Base-by-base conservation (phyloP, 2,113 vertebrate genomes). In the Sylvicapra grimmia region DNA sequence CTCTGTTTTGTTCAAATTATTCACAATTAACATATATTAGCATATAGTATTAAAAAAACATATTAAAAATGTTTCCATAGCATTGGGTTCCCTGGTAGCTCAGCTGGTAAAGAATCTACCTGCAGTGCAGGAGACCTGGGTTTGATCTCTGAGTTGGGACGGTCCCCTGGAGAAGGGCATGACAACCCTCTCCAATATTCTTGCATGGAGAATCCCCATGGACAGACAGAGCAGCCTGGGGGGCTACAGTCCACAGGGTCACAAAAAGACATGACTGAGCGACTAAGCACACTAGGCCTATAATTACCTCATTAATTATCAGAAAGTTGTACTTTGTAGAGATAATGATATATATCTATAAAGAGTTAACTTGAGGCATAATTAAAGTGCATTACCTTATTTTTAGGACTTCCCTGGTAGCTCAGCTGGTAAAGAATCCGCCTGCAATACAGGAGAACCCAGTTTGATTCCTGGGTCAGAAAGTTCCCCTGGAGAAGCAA, bases 281-380 rank as follows among this genome's bases (percentile, higher is more conserved):
- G 1, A 72, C 65, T 72, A 36, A 72, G 65, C 65, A 72, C 19
- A 72, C 19, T 36, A 91, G 86, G 85, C 59, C 23, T 79, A 79
- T 94, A 97, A 97, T 94, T 97, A 65, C 58, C 53, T 92, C 86
- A 77, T 96, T 90, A 89, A 33, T 89, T 95, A 97, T 97, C 36
- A 83, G 65, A 68, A 90, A 56, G 23, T 86, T 79, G 3, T 31
- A 86, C 25, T 88, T 94, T 86, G 2, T 82, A 94, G 25, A 84
- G 36, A 83, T 63, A 89, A 96, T 93, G 12, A 79, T 27, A 77
- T n/a, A 40, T 89, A 29, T 13, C 27, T 93, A 95, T 61, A 89
- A 72, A 85, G 49, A 56, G 31, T 89, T 92, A 92, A 72, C n/a
- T 59, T 95, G 61, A 82, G 9, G 18, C 27, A 58, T 75, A 90